A percentile compares a stretch with the other conserved stretches of the same genome.
Conservation (phyloP, 2,888 invertebrate species). For the Caenorhabditis doughertyi region DNA sequence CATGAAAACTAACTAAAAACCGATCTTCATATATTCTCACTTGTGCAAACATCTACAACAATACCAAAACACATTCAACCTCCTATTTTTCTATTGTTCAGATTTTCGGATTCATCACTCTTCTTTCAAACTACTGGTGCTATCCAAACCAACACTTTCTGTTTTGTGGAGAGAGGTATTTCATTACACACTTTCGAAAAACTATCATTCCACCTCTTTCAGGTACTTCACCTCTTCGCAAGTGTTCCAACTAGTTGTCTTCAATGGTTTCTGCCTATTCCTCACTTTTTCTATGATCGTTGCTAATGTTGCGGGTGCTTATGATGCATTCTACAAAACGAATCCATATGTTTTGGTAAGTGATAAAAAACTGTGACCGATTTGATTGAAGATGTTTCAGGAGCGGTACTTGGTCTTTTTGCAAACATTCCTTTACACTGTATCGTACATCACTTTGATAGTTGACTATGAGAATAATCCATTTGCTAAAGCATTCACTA, state of each 20-base stretch:
- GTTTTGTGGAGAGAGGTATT: conserved; percentile 63
- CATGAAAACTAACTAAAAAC: too few relatives aligned
- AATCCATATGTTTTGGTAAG: conserved; percentile 76
- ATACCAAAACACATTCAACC: neutral
- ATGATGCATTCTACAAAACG: conserved; percentile 76
- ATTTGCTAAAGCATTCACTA: conserved; percentile 57
- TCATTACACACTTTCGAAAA: neutral
- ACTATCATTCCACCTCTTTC: conserved; percentile 19
- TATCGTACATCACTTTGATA: conserved; percentile 64
- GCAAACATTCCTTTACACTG: conserved; percentile 68
- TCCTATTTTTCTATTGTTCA: conserved; percentile 53
- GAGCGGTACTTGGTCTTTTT: conserved; percentile 70
- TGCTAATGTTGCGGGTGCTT: conserved; percentile 71
- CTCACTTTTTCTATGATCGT: conserved; percentile 71
- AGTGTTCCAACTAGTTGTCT: conserved; percentile 75
- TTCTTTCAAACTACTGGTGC: conserved; percentile 71
- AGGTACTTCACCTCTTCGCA: conserved; percentile 72
- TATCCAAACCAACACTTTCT: conserved; percentile 70
- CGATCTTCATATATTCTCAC: neutral
- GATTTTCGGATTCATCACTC: conserved; percentile 66
- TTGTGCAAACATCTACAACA: neutral
- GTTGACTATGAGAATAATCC: conserved; percentile 59
- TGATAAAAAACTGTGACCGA: neutral
- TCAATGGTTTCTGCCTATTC: conserved; percentile 74
- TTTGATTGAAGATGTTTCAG: neutral